phyloP scores from a whole-genome alignment of 2,888 invertebrate genomes.

The Tineola bisselliella region DNA sequence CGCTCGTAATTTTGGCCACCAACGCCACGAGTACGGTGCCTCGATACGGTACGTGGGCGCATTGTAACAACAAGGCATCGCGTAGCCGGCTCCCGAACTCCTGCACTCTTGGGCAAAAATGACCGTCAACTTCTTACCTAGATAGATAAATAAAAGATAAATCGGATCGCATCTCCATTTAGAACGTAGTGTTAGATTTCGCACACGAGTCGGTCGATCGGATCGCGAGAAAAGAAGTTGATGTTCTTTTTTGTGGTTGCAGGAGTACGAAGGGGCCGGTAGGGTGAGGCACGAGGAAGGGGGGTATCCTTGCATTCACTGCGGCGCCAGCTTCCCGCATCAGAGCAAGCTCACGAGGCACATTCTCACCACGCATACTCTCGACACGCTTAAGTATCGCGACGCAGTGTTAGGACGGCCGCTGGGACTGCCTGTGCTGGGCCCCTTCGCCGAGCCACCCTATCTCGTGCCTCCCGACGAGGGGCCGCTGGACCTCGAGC shows the following conservation, averaged over 20 bases:
- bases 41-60: slow-evolving; percentile 51
- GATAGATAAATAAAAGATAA: slow-evolving; percentile 49
- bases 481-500: slow-evolving; percentile 68
- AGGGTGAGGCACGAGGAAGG: slow-evolving; percentile 59
- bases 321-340: slow-evolving; percentile 87
- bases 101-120: slow-evolving; percentile 78
- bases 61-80: slow-evolving; percentile 60
- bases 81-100: slow-evolving; percentile 61
- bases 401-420: slow-evolving; percentile 69
- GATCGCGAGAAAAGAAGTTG: slow-evolving; percentile 81
- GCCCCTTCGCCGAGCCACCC: slow-evolving; percentile 38
- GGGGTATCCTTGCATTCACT: slow-evolving; percentile 87
- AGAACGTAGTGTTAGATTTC: slow-evolving; percentile 64
- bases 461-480: slow-evolving; percentile 68
- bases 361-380: slow-evolving; percentile 87
- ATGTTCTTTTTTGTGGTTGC: slow-evolving; percentile 87
- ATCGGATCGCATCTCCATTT: slow-evolving; percentile 62
- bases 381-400: slow-evolving; percentile 87
- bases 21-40: slow-evolving; percentile 46
- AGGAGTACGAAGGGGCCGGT: slow-evolving; percentile 83
- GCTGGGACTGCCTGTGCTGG: slow-evolving; percentile 47
- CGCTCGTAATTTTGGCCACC: slow-evolving; percentile 58
- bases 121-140: slow-evolving; percentile 86
- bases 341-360: slow-evolving; percentile 92
- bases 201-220: slow-evolving; percentile 59